Base-by-base conservation (phyloP, 2,888 invertebrate genomes). In the Drosophila stalkeri region DNA sequence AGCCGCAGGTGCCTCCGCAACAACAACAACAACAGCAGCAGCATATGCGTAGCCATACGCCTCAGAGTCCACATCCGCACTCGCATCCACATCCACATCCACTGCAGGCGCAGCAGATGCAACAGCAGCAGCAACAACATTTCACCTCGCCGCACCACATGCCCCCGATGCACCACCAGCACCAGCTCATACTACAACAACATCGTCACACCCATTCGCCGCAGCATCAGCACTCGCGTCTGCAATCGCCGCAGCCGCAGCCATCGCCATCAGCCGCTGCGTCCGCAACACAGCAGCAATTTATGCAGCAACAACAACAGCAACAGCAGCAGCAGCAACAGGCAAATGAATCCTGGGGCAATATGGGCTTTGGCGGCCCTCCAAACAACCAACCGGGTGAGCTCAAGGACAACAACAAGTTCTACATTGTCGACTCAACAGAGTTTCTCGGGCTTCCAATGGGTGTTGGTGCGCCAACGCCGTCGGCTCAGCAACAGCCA, bases 401-500 rank as follows among this genome's bases (percentile, higher is more conserved):
- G 66, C 75, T 86, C 9, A 92, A 92, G 78, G 91, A 92, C 68
- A 92, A 91, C 65, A 93, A 91, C 65, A 93, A 93, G 78, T 93
- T 91, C 64, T 93, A 92, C 61, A 92, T 92, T 67, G 92, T 93
- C 27, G 92, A 92, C 79, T 91, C 93, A 56, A 85, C 91, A 64
- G 93, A 93, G 75, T 93, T 93, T 82, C 90, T 93, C 69, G 92
- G 92, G 81, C 92, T 93, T 90, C 92, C 93, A 87, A 89, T 92
- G 89, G 91, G 91, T 75, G 92, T 92, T 35, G 80, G 86, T 64
- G 78, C 77, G 9, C 49, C 73, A 33, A 74, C 85, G 68, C 72
- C 88, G 9, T 43, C 75, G 14, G 20, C 68, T 14, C 75, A 78
- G 43, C 77, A 80, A 35, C 77, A 78, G 56, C 37, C 67, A 12